Conservation (phyloP, 2,113 vertebrate genomes). For the Micronycteris hirsuta region DNA sequence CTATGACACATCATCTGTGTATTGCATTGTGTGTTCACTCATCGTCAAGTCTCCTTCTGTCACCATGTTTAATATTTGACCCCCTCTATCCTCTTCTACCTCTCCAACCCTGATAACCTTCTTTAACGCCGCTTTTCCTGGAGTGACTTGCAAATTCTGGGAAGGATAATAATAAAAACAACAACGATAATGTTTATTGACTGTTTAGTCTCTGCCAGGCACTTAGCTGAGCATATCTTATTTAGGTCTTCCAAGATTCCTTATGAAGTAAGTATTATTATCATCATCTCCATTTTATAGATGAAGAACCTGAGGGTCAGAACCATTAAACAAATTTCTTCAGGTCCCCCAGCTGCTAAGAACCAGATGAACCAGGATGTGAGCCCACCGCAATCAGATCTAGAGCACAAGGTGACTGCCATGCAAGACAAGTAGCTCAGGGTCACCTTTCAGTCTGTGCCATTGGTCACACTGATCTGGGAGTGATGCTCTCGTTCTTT, state of each 20-base stretch:
- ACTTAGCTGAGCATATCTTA: background rate
- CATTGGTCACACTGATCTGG: too few species aligned
- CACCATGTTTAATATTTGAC: background rate
- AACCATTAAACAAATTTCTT: background rate
- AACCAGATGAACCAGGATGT: background rate
- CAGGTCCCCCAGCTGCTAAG: background rate
- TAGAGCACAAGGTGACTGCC: background rate
- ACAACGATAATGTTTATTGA: background rate
- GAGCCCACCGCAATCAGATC: background rate
- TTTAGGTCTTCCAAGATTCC: background rate
- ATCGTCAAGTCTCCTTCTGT: background rate
- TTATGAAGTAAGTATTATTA: background rate
- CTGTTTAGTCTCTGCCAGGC: background rate
- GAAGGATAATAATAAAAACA: background rate
- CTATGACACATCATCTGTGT: background rate
- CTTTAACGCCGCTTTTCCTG: background rate
- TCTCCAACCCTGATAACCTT: background rate
- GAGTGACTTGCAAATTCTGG: background rate
- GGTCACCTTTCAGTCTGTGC: background rate
- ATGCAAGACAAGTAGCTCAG: too few species aligned
- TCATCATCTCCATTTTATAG: background rate
- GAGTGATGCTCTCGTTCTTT: background rate
- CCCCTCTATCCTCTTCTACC: background rate
- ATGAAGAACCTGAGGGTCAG: background rate
- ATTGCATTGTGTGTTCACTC: background rate